Percentiles rank a stretch among this genome's conserved stretches.
These are phyloP conservation scores for Laticauda colubrina DNA, from an alignment of 2,113 vertebrate genomes.

Conservation along the genomic window DNA sequence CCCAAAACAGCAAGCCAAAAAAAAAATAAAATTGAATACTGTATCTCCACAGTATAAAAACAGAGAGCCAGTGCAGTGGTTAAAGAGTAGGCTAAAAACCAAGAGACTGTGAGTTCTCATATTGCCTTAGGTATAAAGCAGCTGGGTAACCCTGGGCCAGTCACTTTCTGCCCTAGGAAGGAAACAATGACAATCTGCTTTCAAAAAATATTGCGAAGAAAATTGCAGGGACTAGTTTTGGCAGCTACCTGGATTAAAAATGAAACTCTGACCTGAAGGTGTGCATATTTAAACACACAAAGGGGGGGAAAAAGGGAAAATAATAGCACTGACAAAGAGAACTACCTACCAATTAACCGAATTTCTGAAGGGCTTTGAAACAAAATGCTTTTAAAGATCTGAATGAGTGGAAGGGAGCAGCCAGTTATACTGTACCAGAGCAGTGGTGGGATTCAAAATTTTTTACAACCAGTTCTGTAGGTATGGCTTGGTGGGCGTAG, in stretches of 20 bases:
- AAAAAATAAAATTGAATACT: neutral
- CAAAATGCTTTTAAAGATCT: neutral
- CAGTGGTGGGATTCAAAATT: too few relatives aligned
- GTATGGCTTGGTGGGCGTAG: too few relatives aligned
- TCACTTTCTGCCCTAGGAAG: neutral
- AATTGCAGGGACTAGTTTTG: neutral
- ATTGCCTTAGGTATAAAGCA: neutral
- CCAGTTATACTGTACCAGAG: neutral
- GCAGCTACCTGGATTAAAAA: neutral
- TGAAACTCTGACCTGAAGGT: neutral
- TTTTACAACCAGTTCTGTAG: too few relatives aligned
- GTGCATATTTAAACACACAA: neutral
- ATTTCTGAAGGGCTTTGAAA: neutral
- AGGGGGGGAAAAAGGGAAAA: neutral
- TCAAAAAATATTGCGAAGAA: neutral
- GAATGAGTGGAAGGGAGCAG: neutral
- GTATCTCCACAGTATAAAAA: neutral
- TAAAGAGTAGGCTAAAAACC: neutral
- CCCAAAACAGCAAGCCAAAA: neutral
- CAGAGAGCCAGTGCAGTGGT: neutral
- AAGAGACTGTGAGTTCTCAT: neutral
- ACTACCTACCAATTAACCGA: neutral
- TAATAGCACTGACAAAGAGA: neutral
- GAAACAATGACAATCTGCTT: neutral
- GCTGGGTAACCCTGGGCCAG: neutral